Conservation (phyloP, 1,140 invertebrate species). For the Zaprionus camerounensis region DNA sequence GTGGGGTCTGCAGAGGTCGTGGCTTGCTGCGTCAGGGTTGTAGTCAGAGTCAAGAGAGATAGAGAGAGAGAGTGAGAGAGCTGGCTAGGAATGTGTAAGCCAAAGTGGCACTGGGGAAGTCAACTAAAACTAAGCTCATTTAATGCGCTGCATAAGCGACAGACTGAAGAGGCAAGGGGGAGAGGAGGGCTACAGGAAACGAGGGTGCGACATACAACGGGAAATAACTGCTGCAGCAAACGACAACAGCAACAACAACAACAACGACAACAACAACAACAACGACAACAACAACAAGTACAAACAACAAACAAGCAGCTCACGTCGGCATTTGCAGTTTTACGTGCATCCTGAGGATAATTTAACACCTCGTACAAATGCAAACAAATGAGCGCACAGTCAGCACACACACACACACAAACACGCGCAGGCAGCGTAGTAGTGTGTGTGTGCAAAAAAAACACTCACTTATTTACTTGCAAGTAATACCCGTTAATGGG, state of each 20-base stretch:
- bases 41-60: slow-evolving; percentile 13
- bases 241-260: slow-evolving; percentile 31
- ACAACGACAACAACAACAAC: slow-evolving; percentile 28
- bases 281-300: slow-evolving; percentile 23
- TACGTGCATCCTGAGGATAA: slow-evolving; percentile 79
- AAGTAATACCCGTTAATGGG: slow-evolving; percentile 80
- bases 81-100: slow-evolving; percentile 58
- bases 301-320: slow-evolving; percentile 44
- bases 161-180: slow-evolving; percentile 17
- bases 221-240: slow-evolving; percentile 49
- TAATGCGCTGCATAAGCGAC: slow-evolving; percentile 77
- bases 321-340: slow-evolving; percentile 71
- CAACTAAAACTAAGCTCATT: slow-evolving; percentile 80
- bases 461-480: slow-evolving; percentile 78
- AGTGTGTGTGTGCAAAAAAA: slow-evolving; percentile 38
- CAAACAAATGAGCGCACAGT: slow-evolving; percentile 72
- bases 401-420: slow-evolving; percentile 20
- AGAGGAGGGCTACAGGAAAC: slow-evolving; percentile 4
- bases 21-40: not conserved
- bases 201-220: slow-evolving; percentile 48
- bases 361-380: slow-evolving; percentile 79
- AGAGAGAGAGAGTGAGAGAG: slow-evolving; percentile 7
- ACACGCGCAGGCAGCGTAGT: not conserved
- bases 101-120: slow-evolving; percentile 76
- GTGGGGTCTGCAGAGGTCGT: not conserved